A percentile compares a stretch with the other conserved stretches of the same genome.
Conservation (phyloP, 2,888 invertebrate genomes). For the Nemotelus pantherinus region DNA sequence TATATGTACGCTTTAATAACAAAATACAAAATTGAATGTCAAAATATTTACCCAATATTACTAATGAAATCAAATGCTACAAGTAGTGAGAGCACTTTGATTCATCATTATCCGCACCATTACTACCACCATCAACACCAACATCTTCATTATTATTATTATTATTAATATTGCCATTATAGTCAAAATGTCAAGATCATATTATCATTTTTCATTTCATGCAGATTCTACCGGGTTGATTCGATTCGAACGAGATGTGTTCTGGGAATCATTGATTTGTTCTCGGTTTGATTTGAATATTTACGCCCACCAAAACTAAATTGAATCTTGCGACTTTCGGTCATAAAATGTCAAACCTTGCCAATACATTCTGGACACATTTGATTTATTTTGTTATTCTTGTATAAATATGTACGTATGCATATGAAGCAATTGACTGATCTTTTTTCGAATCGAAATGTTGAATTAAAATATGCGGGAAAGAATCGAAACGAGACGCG, state of each 20-base stretch:
- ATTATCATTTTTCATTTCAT: background rate
- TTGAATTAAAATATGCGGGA: too few relatives aligned
- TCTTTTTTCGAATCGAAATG: too few relatives aligned
- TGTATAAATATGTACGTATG: slow-evolving; percentile 11
- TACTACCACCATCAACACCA: slow-evolving; percentile 1
- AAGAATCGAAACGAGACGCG: too few relatives aligned
- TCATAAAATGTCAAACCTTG: slow-evolving; percentile 10
- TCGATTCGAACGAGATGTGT: background rate
- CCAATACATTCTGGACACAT: slow-evolving; percentile 17
- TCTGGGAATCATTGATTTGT: slow-evolving; percentile 5
- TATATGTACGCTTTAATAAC: too few relatives aligned
- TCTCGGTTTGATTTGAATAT: background rate
- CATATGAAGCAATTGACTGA: background rate
- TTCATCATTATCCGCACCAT: background rate
- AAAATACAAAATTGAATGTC: too few relatives aligned
- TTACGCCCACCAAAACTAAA: slow-evolving; percentile 12
- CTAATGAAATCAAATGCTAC: background rate
- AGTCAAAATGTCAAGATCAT: background rate
- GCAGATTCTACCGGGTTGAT: background rate
- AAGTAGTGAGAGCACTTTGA: background rate
- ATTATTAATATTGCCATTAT: background rate
- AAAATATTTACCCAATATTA: too few relatives aligned
- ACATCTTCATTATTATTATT: background rate
- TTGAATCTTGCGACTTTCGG: slow-evolving; percentile 20
- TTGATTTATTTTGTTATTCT: slow-evolving; percentile 12